Evolutionary conservation across 2,797 vertebrate genomes (phyloP), one percentile per base, ranked within the genome.

Genomic region (Vireo griseus): DNA sequence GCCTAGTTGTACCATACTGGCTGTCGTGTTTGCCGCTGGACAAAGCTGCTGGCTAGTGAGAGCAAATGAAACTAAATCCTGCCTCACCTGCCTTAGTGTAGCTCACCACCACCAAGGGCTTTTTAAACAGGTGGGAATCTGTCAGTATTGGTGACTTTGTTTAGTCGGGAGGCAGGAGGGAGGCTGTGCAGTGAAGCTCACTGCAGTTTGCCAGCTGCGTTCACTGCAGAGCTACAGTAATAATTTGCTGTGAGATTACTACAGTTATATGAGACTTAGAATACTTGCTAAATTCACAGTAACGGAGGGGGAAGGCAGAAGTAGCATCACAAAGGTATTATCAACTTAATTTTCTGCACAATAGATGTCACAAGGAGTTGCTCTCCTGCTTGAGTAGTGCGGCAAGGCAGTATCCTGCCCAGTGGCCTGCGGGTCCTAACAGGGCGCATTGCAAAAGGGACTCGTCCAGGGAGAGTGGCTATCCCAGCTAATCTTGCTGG

Each of bases 401-500:
- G 52, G 42, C 48, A 21, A 55, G 73, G 80, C 72, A 2, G 0
- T 2, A 54, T 90, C 58, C 66, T 84, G 78, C 90, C 24, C 44
- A 11, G 44, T 1, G 3, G 28, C 40, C 0, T 1, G 10, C 66
- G 61, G 4, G 5, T 91, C 57, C 57, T 90, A 26, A 47, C 3
- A 2, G 67, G 77, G 65, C 10, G 4, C 54, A 5, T 13, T 75
- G 91, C 50, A 83, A 88, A 78, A 3, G 21, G 77, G 75, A 74
- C 77, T 78, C 3, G 3, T 88, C 88, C 82, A 33, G 86, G 71
- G 92, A 72, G 50, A 61, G 40, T 21, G 59, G 59, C 84, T 95
- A 94, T 95, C 97, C 67, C 92, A 92, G 74, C 81, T 90, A 39
- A 95, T 98, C 96, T 95, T 75, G 66, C 91, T 88, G 86, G 57